Evolutionary conservation across 2,113 vertebrate genomes (phyloP), one percentile per base, ranked within the genome.

Genomic region (Delphinus delphis): DNA sequence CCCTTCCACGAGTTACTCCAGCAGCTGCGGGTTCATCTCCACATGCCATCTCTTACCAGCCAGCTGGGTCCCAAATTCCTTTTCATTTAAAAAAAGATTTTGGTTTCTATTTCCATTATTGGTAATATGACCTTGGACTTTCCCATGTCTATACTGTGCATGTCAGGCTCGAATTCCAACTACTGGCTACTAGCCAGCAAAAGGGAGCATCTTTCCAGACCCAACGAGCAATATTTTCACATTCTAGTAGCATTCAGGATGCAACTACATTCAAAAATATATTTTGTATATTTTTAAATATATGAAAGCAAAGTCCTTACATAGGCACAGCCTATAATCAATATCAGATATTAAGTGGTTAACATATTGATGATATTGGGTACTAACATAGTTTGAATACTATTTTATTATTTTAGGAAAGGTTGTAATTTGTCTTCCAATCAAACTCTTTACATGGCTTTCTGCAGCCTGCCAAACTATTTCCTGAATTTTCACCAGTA

Each of bases 361-460:
- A 83, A n/a, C 31, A 13, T 38, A 31, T 2, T 38, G 60, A 14
- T 41, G 25, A 33, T 53, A 5, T 14, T 67, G 44, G 44, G 2
- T 60, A 68, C 50, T 77, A 38, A 88, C 15, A n/a, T 41, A 28
- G 2, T 25, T n/a, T 47, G 31, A 73, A 58, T 44, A 81, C 33
- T 28, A 70, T 38, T 38, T 38, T 38, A 38, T 84, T 50, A 68
- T 68, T 77, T 96, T 84, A 93, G 18, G n/a, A 65, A 74, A 31
- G 41, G 33, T 88, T 76, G 55, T 47, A 3, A 36, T 65, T 55
- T 65, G 20, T 74, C 58, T 76, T 83, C 79, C 47, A 58, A 2
- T 76, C 50, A 28, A 63, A 26, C 14, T 62, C 21, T 68, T 60
- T 62, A 76, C 68, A 93, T 15, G 26, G 36, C 41, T 88, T 63